Base-by-base conservation (phyloP, 2,888 invertebrate species). In the Lathronympha strigana region DNA sequence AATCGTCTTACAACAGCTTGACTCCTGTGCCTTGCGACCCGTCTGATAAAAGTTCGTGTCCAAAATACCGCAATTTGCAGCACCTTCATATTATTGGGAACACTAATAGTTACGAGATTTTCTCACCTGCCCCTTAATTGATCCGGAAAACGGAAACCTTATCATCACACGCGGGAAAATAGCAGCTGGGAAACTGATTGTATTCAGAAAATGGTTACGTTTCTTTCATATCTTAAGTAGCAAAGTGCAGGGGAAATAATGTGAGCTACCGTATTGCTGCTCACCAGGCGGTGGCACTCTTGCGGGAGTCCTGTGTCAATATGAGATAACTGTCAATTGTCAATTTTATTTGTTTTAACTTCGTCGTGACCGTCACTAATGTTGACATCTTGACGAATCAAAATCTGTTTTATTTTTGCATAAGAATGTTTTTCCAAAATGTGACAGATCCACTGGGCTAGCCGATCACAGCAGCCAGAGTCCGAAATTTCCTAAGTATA, bases 51-150 rank as follows among this genome's bases (percentile, higher is more conserved):
- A 74, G 71, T 73, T 75, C 71, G 75, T 74, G 76, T 77, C 76
- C 74, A 71, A 79, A 81, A 80, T 79, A 80, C 78, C 72, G 79
- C 79, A 84, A 84, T 84, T 86, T 80, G 77, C 80, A 78, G 81
- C 79, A 74, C 73, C 75, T 75, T 69, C 73, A 71, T 71, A 73
- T 77, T 78, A 77, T 81, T 80, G 82, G 70, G 69, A 75, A 76
- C 76, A 77, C 81, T 83, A 86, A 86, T 83, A 82, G 80, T 73
- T 75, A 77, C 73, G 74, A 74, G 78, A 80, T 81, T 76, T 72
- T 67, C 76, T 80, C 77, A 77, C 73, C 76, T 78, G 79, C 73
- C 58, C 36, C 43, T 61, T 58, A 69, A 72, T 63, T 69, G 61
- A 64, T 62, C 45, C 31, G 31, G 19, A 47, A 54, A 63, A 36